Conservation (phyloP, 2,113 vertebrate genomes). For the Thermophis baileyi region DNA sequence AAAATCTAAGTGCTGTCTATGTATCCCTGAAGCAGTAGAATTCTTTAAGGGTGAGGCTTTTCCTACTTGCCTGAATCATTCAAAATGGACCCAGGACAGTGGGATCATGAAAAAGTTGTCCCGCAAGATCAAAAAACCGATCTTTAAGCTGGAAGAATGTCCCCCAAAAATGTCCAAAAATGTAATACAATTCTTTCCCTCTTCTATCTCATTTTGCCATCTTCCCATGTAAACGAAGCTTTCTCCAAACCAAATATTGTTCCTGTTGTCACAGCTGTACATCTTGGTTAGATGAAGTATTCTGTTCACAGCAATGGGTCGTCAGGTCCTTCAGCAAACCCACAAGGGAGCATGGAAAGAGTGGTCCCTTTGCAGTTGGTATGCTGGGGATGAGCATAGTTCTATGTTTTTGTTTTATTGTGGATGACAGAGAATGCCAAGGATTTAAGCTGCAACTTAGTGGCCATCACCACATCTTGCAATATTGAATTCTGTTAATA, state of each 20-base stretch:
- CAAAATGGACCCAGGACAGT: neutral
- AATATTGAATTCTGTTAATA: neutral
- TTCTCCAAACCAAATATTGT: neutral
- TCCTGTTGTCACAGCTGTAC: neutral
- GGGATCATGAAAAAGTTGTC: neutral
- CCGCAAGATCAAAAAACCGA: neutral
- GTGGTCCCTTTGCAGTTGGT: neutral
- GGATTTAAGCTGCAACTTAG: neutral
- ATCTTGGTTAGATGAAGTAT: neutral
- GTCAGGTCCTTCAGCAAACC: neutral
- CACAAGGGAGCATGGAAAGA: neutral
- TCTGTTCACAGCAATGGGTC: neutral
- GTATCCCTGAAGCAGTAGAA: neutral
- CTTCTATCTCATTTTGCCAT: neutral
- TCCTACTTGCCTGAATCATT: neutral
- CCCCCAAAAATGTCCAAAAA: neutral
- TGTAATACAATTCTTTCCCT: neutral
- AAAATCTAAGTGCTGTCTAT: neutral
- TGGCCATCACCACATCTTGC: neutral
- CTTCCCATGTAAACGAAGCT: neutral
- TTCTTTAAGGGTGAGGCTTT: neutral
- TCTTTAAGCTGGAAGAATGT: neutral
- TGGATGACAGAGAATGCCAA: neutral
- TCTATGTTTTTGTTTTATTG: neutral
- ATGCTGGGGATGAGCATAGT: neutral